These are phyloP conservation scores for Eleginops maclovinus DNA, from an alignment of 2,113 vertebrate species.

Conservation along the genomic window DNA sequence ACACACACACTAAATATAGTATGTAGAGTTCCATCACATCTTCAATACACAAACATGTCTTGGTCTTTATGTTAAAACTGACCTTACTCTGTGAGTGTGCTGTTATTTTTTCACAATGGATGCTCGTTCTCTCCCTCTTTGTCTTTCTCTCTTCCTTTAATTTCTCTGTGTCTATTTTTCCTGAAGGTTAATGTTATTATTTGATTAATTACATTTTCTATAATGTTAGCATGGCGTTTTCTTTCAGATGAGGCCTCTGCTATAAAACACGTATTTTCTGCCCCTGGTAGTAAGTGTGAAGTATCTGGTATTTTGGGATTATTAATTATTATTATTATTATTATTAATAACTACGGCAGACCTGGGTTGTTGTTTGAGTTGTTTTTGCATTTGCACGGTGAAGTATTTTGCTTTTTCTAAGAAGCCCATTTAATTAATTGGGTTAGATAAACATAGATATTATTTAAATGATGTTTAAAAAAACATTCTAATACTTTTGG, in stretches of 20 bases:
- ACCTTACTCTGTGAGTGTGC: too few species aligned
- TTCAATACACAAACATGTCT: conserved; percentile 11
- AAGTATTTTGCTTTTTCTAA: not conserved
- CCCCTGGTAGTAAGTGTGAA: not conserved
- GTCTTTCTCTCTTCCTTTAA: not conserved
- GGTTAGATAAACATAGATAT: not conserved
- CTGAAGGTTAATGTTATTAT: not conserved
- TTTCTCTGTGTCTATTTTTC: not conserved
- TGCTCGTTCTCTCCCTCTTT: not conserved
- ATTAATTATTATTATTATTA: too few species aligned
- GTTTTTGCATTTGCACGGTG: not conserved
- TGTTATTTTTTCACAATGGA: too few species aligned
- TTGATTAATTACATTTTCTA: not conserved
- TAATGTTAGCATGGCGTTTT: not conserved
- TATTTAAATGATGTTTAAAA: too few species aligned
- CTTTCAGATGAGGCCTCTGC: not conserved
- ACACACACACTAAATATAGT: too few species aligned
- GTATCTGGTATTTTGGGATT: not conserved
- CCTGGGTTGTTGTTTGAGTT: not conserved
- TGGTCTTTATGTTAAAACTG: too few species aligned
- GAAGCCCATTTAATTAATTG: not conserved
- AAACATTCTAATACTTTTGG: too few species aligned
- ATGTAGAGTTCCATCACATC: conserved; percentile 14
- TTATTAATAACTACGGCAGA: too few species aligned
- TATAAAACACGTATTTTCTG: not conserved